These are phyloP conservation scores for Onychostruthus taczanowskii DNA, from an alignment of 2,113 vertebrate genomes.

Conservation along the genomic window DNA sequence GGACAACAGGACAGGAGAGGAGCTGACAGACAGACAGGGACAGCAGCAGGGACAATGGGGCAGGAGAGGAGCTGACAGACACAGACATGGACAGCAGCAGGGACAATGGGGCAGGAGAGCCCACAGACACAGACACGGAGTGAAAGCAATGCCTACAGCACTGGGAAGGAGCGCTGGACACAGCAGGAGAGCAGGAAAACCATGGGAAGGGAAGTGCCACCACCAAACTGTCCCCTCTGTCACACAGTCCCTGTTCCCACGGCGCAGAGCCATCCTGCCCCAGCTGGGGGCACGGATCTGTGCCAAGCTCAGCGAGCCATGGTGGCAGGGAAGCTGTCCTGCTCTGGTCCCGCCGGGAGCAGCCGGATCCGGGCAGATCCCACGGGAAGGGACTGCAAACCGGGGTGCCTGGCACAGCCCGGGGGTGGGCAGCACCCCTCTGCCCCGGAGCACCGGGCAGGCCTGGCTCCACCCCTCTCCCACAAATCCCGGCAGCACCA, in stretches of 20 bases:
- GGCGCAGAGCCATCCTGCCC: neutral
- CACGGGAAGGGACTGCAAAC: fast-evolving
- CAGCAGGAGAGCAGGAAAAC: neutral
- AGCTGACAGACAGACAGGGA: neutral
- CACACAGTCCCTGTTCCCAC: neutral
- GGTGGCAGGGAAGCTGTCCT: neutral
- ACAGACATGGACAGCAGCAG: neutral
- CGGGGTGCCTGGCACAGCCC: fast-evolving
- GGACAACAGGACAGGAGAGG: neutral
- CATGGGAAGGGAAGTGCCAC: neutral
- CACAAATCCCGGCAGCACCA: fast-evolving
- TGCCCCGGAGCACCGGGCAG: fast-evolving
- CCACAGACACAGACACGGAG: neutral
- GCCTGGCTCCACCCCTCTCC: neutral
- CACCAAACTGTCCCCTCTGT: neutral
- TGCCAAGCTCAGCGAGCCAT: neutral
- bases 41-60: neutral
- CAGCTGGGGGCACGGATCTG: neutral
- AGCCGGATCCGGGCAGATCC: neutral
- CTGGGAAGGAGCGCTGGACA: fast-evolving
- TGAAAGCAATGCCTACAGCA: fast-evolving
- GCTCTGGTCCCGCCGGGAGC: neutral
- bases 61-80: neutral
- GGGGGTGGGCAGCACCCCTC: neutral
- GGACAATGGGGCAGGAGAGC: neutral